These are phyloP conservation scores for Bufo bufo DNA, from an alignment of 2,113 vertebrate genomes.

Conservation along the genomic window DNA sequence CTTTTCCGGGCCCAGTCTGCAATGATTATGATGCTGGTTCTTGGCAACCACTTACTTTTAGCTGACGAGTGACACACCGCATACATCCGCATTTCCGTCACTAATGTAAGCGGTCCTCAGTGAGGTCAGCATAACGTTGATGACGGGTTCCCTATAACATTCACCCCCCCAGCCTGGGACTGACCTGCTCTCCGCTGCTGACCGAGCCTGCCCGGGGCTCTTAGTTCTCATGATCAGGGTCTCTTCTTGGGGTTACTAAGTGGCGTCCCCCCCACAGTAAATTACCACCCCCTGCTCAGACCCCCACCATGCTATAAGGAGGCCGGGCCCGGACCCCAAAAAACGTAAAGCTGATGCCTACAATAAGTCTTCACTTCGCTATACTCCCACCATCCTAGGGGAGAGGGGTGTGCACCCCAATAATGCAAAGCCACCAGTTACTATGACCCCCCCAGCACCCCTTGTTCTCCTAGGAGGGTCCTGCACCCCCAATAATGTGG, in stretches of 20 bases:
- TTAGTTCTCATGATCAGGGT: constrained; percentile 36
- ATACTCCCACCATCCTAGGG: not conserved
- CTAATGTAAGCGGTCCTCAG: too few relatives aligned
- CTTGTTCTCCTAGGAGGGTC: too few relatives aligned
- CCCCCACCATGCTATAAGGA: not conserved
- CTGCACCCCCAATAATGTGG: not conserved
- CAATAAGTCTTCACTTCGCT: not conserved
- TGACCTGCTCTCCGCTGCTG: constrained; percentile 46
- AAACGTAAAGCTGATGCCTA: not conserved
- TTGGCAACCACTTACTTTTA: too few relatives aligned
- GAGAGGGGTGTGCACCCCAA: not conserved
- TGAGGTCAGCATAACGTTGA: too few relatives aligned
- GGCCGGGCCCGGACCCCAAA: not conserved
- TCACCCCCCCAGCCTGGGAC: not conserved
- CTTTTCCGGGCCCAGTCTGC: too few relatives aligned
- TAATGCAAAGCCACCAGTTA: not conserved
- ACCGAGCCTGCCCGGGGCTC: constrained; percentile 15
- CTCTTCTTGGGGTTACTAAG: not conserved
- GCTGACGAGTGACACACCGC: too few relatives aligned
- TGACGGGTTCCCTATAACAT: too few relatives aligned
- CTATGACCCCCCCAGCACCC: not conserved
- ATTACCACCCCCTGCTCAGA: too few relatives aligned
- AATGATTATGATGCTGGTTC: too few relatives aligned
- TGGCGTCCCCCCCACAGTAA: not conserved
- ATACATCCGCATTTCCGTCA: too few relatives aligned